Evolutionary conservation across 1,140 invertebrate genomes (phyloP).

Genomic region (Druon quercuslanigerum): DNA sequence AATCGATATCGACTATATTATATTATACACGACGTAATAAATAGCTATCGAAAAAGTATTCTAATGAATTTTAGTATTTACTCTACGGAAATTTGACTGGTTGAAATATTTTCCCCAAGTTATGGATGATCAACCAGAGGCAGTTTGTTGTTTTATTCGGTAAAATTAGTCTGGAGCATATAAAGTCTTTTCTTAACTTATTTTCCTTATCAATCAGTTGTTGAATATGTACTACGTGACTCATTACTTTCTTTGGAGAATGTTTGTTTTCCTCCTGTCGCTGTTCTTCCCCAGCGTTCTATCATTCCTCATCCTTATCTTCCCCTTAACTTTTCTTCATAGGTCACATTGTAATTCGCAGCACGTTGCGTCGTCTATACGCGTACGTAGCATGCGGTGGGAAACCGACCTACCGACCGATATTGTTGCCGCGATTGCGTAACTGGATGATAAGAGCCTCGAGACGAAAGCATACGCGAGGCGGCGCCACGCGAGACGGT

Average conservation of each 20-base stretch:
- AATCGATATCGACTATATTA: neutral
- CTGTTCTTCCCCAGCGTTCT: neutral
- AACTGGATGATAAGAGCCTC: conserved; percentile 55
- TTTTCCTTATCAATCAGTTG: too few relatives aligned
- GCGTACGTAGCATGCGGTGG: conserved; percentile 41
- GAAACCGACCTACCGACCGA: conserved; percentile 59
- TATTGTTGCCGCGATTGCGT: conserved; percentile 55
- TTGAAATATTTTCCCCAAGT: too few relatives aligned
- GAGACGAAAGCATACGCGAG: conserved; percentile 42
- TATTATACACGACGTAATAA: too few relatives aligned
- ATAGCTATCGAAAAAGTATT: too few relatives aligned
- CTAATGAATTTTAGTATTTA: too few relatives aligned
- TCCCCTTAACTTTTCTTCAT: conserved; percentile 31
- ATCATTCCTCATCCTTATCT: conserved; percentile 20
- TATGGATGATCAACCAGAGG: too few relatives aligned
- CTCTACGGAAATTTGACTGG: too few relatives aligned
- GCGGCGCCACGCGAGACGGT: conserved; percentile 34
- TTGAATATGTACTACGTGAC: neutral
- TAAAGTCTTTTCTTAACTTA: too few relatives aligned
- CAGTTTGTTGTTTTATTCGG: too few relatives aligned
- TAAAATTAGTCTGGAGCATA: too few relatives aligned
- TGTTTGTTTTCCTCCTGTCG: neutral
- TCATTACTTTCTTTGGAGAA: neutral
- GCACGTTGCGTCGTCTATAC: conserved; percentile 25
- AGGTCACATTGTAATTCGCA: conserved; percentile 44